These are phyloP conservation scores for Chelonia mydas DNA, from an alignment of 2,797 vertebrate genomes.

Conservation along the genomic window DNA sequence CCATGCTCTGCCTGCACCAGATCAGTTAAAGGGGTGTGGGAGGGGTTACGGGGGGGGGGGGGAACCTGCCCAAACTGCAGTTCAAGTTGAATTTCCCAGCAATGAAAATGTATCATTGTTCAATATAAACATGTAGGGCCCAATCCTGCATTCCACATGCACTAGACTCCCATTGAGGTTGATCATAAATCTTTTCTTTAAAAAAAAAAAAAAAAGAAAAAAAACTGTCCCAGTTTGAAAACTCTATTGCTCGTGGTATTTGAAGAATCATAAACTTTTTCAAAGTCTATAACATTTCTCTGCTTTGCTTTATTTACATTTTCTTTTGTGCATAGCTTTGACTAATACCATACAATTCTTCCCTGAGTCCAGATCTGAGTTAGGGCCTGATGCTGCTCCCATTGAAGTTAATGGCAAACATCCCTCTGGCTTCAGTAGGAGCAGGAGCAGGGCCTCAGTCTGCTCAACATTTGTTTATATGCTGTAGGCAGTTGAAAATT, in stretches of 20 bases:
- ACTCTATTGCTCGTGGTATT: conserved; percentile 19
- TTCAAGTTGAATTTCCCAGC: conserved; percentile 72
- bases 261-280: background rate
- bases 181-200: conserved; percentile 55
- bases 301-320: conserved; percentile 45
- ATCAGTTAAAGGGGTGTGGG: conserved; percentile 48
- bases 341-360: conserved; percentile 36
- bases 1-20: conserved; percentile 73
- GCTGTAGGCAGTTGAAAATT: conserved; percentile 26
- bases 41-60: background rate
- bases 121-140: conserved; percentile 76
- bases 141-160: conserved; percentile 35
- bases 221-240: conserved; percentile 39
- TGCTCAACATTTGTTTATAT: conserved; percentile 28
- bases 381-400: conserved; percentile 1
- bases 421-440: background rate
- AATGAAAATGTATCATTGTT: conserved; percentile 78
- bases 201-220: background rate
- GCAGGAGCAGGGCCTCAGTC: background rate
- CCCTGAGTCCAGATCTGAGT: conserved; percentile 7
- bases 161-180: background rate
- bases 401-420: conserved; percentile 15
- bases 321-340: conserved; percentile 60
- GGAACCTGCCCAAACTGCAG: conserved; percentile 69
- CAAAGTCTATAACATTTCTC: background rate